Evolutionary conservation across 2,888 invertebrate species (phyloP).

Genomic region (Rambutsinella grinnellia): DNA sequence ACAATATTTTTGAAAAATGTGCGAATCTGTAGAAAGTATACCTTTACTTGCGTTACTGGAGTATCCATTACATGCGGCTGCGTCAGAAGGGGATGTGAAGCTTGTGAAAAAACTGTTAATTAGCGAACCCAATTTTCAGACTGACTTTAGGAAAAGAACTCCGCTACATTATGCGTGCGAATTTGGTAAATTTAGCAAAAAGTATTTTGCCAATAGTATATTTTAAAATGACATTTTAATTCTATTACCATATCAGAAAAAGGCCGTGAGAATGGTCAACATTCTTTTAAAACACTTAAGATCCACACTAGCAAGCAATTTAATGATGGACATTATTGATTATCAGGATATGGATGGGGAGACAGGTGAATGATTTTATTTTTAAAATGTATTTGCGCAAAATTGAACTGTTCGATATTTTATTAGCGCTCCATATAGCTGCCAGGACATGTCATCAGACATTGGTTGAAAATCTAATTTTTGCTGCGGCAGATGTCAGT

Average conservation of each 20-base stretch:
- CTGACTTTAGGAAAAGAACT: slow-evolving; percentile 14
- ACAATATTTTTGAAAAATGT: no score
- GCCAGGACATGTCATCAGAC: slow-evolving; percentile 40
- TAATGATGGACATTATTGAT: slow-evolving; percentile 33
- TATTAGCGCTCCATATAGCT: slow-evolving; percentile 40
- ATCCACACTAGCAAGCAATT: not conserved
- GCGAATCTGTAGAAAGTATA: no score
- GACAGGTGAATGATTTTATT: slow-evolving; percentile 29
- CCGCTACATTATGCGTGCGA: slow-evolving; percentile 41
- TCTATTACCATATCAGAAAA: slow-evolving; percentile 33
- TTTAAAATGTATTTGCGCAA: not conserved
- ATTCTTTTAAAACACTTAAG: slow-evolving; percentile 25
- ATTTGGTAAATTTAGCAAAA: slow-evolving; percentile 23
- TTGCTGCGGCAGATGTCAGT: slow-evolving; percentile 55
- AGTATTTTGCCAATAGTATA: not conserved
- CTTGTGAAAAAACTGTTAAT: slow-evolving; percentile 23
- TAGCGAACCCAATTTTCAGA: slow-evolving; percentile 4
- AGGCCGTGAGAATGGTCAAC: slow-evolving; percentile 32
- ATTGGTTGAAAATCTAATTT: slow-evolving; percentile 39
- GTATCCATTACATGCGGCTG: slow-evolving; percentile 38
- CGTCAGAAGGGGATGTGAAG: slow-evolving; percentile 30
- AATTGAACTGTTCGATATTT: not conserved
- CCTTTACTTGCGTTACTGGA: no score
- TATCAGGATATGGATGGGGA: slow-evolving; percentile 51
- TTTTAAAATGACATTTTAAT: not conserved